Conservation (phyloP, 2,888 invertebrate genomes). For the Patella ulyssiponensis region DNA sequence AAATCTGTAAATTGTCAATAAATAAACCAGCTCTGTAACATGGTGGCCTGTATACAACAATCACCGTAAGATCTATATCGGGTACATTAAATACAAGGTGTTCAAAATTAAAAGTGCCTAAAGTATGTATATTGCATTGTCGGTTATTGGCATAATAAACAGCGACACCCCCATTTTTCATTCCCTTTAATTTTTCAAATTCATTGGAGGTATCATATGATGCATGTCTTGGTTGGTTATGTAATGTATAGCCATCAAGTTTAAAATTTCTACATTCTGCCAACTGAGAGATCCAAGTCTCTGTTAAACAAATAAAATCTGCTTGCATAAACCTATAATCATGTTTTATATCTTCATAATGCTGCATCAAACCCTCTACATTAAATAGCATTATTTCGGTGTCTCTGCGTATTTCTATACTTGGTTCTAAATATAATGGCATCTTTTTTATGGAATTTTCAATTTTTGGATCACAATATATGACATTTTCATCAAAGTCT, state of each 20-base stretch:
- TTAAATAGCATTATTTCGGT: background rate
- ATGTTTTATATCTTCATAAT: conserved; percentile 3
- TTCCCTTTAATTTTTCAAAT: background rate
- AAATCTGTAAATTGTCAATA: background rate
- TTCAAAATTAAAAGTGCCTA: background rate
- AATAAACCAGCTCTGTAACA: background rate
- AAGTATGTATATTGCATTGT: background rate
- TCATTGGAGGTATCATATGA: background rate
- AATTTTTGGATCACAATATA: background rate
- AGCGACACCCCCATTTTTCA: background rate
- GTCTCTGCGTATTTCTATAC: background rate
- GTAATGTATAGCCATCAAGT: background rate
- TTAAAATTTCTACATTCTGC: background rate
- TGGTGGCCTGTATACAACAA: background rate
- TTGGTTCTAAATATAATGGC: background rate
- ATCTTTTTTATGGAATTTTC: background rate
- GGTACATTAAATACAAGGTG: background rate
- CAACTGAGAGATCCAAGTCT: background rate
- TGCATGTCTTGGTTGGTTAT: background rate
- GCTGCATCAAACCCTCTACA: background rate
- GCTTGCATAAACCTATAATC: background rate
- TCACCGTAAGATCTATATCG: background rate
- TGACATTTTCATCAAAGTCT: background rate
- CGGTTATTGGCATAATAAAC: background rate
- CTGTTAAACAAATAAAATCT: too few relatives aligned